Conservation (phyloP, 2,888 invertebrate species). For the Tetragonula carbonaria region DNA sequence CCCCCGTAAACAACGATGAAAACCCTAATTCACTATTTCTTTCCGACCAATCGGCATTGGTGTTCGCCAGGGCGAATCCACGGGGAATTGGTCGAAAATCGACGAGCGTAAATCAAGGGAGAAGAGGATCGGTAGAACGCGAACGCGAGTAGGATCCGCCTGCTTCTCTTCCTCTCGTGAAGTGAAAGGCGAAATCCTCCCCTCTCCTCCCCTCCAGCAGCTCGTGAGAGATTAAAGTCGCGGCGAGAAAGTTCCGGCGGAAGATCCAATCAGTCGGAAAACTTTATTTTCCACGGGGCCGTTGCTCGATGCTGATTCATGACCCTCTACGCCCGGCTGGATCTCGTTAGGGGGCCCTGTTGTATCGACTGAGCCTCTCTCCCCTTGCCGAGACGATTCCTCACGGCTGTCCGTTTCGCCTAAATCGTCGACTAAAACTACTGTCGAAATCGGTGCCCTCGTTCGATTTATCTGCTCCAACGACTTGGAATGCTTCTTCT, state of each 20-base stretch:
- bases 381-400: neutral
- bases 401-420: neutral
- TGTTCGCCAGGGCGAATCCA: neutral
- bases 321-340: conserved; percentile 22
- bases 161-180: neutral
- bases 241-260: conserved; percentile 34
- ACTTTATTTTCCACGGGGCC: conserved; percentile 50
- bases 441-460: neutral
- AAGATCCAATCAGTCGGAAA: conserved; percentile 56
- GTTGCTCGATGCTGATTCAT: conserved; percentile 48
- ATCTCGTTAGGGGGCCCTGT: conserved; percentile 26
- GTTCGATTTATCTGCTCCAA: neutral
- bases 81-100: conserved; percentile 17
- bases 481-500: neutral
- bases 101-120: conserved; percentile 44
- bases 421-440: neutral
- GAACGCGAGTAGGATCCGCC: conserved; percentile 9
- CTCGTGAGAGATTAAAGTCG: conserved; percentile 56
- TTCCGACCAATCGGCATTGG: too few species aligned
- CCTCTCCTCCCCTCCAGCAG: neutral
- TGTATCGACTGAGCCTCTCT: neutral
- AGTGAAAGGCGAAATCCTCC: conserved; percentile 18
- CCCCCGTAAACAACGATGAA: too few species aligned
- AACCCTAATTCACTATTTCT: too few species aligned
- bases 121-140: neutral